phyloP scores from a whole-genome alignment of 2,888 invertebrate genomes.

The Nasonovia ribisnigri region DNA sequence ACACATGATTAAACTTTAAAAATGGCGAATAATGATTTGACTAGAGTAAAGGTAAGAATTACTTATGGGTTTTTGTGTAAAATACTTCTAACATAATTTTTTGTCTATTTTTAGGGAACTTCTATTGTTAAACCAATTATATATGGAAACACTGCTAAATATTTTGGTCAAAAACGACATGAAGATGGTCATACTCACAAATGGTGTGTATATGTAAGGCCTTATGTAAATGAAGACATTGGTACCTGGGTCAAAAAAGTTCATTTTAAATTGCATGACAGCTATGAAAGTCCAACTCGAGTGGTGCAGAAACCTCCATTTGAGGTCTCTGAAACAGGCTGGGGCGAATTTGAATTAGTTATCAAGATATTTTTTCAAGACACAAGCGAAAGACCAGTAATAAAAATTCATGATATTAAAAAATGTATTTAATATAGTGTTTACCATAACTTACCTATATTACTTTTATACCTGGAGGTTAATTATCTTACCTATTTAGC shows the following conservation, averaged over 20 bases:
- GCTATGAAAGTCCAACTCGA: slow-evolving; percentile 93
- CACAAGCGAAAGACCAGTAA: slow-evolving; percentile 92
- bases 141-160: slow-evolving; percentile 95
- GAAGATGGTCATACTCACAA: slow-evolving; percentile 99
- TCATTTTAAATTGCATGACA: slow-evolving; percentile 97
- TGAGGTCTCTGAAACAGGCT: slow-evolving; percentile 97
- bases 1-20: background rate
- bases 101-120: slow-evolving; percentile 76
- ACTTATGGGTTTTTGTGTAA: background rate
- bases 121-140: slow-evolving; percentile 94
- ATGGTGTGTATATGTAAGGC: slow-evolving; percentile 97
- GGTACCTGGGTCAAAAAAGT: slow-evolving; percentile 94
- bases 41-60: slow-evolving; percentile 56
- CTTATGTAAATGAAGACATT: slow-evolving; percentile 94
- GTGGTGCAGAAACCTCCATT: slow-evolving; percentile 96
- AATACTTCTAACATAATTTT: background rate
- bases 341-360: slow-evolving; percentile 99
- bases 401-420: slow-evolving; percentile 69
- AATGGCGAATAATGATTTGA: slow-evolving; percentile 54
- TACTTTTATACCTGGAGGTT: background rate
- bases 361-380: slow-evolving; percentile 98
- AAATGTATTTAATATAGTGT: background rate
- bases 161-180: slow-evolving; percentile 91
- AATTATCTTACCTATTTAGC: background rate
- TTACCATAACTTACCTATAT: background rate